Base-by-base conservation (phyloP, 2,888 invertebrate genomes). In the Diloba caeruleocephala region DNA sequence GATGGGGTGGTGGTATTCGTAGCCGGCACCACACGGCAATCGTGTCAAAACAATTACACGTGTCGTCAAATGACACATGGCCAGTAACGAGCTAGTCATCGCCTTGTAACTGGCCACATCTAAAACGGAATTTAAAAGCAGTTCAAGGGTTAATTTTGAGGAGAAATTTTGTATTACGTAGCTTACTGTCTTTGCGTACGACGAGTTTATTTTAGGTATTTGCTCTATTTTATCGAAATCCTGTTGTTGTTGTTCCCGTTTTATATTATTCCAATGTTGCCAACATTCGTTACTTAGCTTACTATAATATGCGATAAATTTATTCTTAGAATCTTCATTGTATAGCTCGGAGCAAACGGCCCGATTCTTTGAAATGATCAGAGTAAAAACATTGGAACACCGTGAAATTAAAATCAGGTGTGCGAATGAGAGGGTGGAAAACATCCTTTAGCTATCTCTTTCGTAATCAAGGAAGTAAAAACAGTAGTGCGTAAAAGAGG, bases 371-470 rank as follows among this genome's bases (percentile, higher is more conserved):
- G 68, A 69, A 69, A 67, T 51, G 48, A 51, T 28, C 54, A 38
- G 39, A 53, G 49, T 58, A 62, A 49, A 56, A 61, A 53, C 43
- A 43, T 51, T 36, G 45, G 51, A 68, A 56, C 54, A 57, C 51
- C 54, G 45, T 68, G 38, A 71, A 67, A 67, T 69, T 63, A 58
- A 67, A 69, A 63, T 67, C 63, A 41, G 38, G 55, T 36, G 52
- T 49, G 46, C 31, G 53, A 58, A 38, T 45, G 63, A 34, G 55
- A 62, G 1, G 15, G 31, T 23, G 12, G 7, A 23, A 25, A 14
- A 44, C 7, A 50, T 51, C 42, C 37, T 62, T 28, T 36, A 36
- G 43, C 15, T 33, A 15, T 58, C 55, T 36, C 49, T 19, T 36
- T 71, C 17, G 1, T 54, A 58, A 69, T 71, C 56, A 51, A 56